A percentile compares a stretch with the other conserved stretches of the same genome.
Conservation (phyloP, 2,113 vertebrate species). For the Pteronura brasiliensis region DNA sequence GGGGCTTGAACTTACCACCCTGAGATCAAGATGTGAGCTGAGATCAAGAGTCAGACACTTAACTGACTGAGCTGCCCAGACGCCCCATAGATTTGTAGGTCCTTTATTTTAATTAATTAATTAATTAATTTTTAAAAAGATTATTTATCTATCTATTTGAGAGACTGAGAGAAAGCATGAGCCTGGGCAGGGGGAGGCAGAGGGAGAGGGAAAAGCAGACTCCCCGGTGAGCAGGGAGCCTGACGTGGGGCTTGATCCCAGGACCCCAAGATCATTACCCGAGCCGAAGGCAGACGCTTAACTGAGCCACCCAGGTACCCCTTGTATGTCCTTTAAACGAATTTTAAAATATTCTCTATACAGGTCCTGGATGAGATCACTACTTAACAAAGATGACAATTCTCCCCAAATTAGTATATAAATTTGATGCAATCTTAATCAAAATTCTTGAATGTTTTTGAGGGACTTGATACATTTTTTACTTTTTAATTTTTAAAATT, state of each 20-base stretch:
- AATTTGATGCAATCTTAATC: neutral
- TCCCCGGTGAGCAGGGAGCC: too few relatives aligned
- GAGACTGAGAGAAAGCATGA: too few relatives aligned
- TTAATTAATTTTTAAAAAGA: too few relatives aligned
- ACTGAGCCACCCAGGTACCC: neutral
- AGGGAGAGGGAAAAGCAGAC: too few relatives aligned
- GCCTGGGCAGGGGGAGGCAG: too few relatives aligned
- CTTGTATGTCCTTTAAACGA: neutral
- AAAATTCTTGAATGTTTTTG: constrained; percentile 22
- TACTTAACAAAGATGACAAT: constrained; percentile 30
- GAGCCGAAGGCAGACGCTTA: neutral
- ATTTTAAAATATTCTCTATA: neutral
- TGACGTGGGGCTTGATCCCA: neutral
- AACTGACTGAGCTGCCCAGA: neutral
- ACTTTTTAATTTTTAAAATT: too few relatives aligned
- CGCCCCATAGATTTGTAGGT: neutral
- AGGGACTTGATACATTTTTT: neutral
- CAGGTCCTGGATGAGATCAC: neutral
- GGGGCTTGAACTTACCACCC: neutral
- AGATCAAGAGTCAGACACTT: neutral
- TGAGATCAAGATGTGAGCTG: neutral
- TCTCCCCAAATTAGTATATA: constrained; percentile 5
- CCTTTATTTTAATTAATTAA: too few relatives aligned
- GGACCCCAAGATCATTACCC: neutral
- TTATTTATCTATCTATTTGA: too few relatives aligned